These are phyloP conservation scores for Drosophila navojoa DNA, from an alignment of 1,140 invertebrate species.

Conservation along the genomic window DNA sequence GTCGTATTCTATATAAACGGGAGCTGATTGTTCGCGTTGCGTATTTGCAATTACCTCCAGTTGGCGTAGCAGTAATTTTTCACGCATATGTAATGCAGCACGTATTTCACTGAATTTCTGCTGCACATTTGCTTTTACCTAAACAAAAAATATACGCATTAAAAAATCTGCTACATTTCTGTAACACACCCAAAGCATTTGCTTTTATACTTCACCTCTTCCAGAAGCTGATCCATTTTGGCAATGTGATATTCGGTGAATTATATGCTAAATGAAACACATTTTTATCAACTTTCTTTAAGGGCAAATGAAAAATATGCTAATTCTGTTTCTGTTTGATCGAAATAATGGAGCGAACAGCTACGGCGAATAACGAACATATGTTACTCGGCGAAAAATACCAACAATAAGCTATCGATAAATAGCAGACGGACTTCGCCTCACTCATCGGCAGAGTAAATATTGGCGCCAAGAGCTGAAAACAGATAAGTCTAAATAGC, in stretches of 20 bases:
- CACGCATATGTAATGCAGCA: conserved; percentile 84
- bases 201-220: conserved; percentile 12
- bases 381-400: conserved; percentile 12
- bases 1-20: conserved; percentile 22
- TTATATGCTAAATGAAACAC: conserved; percentile 4
- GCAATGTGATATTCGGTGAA: background rate
- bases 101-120: conserved; percentile 84
- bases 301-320: conserved; percentile 33
- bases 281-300: conserved; percentile 20
- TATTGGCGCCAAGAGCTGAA: background rate
- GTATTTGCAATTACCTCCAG: conserved; percentile 85
- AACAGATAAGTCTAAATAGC: background rate
- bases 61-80: conserved; percentile 85
- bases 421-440: background rate
- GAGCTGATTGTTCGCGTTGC: conserved; percentile 64
- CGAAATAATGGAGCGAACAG: conserved; percentile 11
- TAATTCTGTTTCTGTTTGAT: conserved; percentile 43
- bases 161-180: background rate
- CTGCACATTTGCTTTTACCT: conserved; percentile 85
- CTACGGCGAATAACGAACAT: conserved; percentile 20
- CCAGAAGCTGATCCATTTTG: conserved; percentile 32
- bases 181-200: background rate
- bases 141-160: conserved; percentile 14
- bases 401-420: conserved; percentile 8
- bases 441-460: background rate